phyloP scores from a whole-genome alignment of 2,888 invertebrate genomes.

The Nomada goodeniana region DNA sequence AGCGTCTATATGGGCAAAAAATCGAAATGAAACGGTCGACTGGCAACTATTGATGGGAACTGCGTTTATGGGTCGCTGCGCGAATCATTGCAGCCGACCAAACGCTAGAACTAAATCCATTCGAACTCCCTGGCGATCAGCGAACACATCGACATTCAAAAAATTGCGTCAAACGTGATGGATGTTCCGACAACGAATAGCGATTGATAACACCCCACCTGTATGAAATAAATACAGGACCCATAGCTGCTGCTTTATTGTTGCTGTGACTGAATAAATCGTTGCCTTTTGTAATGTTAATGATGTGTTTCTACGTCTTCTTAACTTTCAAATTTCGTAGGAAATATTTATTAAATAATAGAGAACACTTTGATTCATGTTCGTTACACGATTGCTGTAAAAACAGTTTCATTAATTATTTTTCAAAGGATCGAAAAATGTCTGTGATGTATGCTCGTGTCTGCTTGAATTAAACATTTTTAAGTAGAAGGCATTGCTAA shows the following conservation, averaged over 20 bases:
- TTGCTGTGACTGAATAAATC: neutral
- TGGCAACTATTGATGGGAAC: conserved; percentile 49
- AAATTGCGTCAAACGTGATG: conserved; percentile 57
- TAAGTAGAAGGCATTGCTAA: no score
- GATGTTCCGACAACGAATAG: conserved; percentile 50
- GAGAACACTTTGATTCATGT: no score
- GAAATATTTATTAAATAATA: no score
- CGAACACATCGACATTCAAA: conserved; percentile 30
- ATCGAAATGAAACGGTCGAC: conserved; percentile 38
- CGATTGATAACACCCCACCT: conserved; percentile 54
- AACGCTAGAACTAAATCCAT: conserved; percentile 43
- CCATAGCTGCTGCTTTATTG: no score
- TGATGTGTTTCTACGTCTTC: no score
- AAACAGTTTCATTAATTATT: no score
- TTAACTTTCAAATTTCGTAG: no score
- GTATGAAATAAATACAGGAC: conserved; percentile 31
- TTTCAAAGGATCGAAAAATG: no score
- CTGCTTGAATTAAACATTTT: no score
- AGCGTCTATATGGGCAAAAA: conserved; percentile 39
- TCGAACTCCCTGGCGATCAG: conserved; percentile 40
- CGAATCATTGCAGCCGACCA: conserved; percentile 54
- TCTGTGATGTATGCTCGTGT: no score
- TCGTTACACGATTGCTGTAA: no score
- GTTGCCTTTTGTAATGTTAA: neutral
- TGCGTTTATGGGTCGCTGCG: conserved; percentile 57